Evolutionary conservation across 2,888 invertebrate genomes (phyloP).

Genomic region (Siphlonurus alternatus): DNA sequence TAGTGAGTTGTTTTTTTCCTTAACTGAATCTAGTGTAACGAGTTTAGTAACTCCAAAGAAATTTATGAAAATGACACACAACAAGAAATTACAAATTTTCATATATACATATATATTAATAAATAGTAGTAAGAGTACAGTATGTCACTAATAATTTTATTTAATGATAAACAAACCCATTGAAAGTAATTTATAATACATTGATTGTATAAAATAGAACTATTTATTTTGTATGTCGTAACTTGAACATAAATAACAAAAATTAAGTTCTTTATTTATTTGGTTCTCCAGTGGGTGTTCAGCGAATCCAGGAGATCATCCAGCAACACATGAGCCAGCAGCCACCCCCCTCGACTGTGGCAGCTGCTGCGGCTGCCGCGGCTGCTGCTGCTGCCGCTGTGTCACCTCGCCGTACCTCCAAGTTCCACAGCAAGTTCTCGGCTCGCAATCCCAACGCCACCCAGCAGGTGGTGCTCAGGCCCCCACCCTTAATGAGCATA

Average conservation of each 20-base stretch:
- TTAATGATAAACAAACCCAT: too few species aligned
- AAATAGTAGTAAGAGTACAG: too few species aligned
- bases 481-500: slow-evolving; percentile 31
- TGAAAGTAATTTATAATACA: too few species aligned
- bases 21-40: too few species aligned
- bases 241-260: background rate
- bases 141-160: too few species aligned
- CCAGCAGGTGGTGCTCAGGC: slow-evolving; percentile 20
- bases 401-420: slow-evolving; percentile 2
- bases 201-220: too few species aligned
- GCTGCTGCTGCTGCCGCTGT: background rate
- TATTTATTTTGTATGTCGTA: too few species aligned
- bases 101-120: too few species aligned
- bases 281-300: slow-evolving; percentile 29
- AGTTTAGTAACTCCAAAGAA: too few species aligned
- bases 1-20: background rate
- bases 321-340: slow-evolving; percentile 13
- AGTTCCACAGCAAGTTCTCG: slow-evolving; percentile 9
- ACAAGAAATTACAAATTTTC: too few species aligned
- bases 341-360: background rate
- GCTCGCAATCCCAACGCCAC: slow-evolving; percentile 5
- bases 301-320: slow-evolving; percentile 35
- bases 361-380: background rate
- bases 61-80: too few species aligned
- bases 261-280: background rate